A percentile compares a stretch with the other conserved stretches of the same genome.
Evolutionary conservation across 2,888 invertebrate species (phyloP).

Genomic region (Orgyia antiqua): DNA sequence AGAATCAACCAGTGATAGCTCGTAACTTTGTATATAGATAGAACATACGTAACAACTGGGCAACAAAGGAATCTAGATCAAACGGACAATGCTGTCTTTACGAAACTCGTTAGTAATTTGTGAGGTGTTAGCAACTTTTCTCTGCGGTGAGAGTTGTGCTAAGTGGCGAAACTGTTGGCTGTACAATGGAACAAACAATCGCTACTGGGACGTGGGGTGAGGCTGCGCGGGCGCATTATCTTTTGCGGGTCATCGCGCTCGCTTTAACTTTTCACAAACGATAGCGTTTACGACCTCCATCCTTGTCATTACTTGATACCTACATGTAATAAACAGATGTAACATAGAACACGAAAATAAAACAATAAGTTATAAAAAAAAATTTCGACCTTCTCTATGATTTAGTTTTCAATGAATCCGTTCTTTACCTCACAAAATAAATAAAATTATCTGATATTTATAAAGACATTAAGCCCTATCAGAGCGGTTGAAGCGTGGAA

Average conservation of each 20-base stretch:
- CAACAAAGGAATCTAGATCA: constrained; percentile 67
- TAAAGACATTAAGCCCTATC: too few species aligned
- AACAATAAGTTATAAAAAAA: too few species aligned
- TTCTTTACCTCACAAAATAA: too few species aligned
- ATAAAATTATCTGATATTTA: too few species aligned
- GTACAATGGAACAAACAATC: constrained; percentile 49
- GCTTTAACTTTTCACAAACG: constrained; percentile 54
- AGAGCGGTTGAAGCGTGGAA: too few species aligned
- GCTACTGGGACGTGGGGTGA: constrained; percentile 27
- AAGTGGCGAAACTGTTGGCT: constrained; percentile 61
- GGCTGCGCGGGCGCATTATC: constrained; percentile 31
- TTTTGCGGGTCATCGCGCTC: constrained; percentile 54
- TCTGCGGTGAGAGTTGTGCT: constrained; percentile 63
- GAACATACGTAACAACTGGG: constrained; percentile 11
- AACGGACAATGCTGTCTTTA: constrained; percentile 65
- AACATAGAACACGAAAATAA: too few species aligned
- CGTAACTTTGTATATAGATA: constrained; percentile 1
- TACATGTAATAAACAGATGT: too few species aligned
- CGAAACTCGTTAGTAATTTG: constrained; percentile 64
- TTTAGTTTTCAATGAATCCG: too few species aligned
- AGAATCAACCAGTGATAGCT: constrained; percentile 42
- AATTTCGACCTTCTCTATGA: too few species aligned
- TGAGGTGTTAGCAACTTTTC: constrained; percentile 58
- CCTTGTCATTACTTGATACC: background rate
- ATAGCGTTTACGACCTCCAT: constrained; percentile 1